Evolutionary conservation across 2,113 vertebrate genomes (phyloP).

Genomic region (human (Homo sapiens)): GRCh38 chr16:80148001-80148500

Average conservation of each 20-base stretch:
- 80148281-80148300: neutral
- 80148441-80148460: neutral
- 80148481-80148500: neutral
- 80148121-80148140: neutral
- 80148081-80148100: neutral
- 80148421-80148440: neutral
- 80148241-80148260: neutral
- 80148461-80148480: neutral
- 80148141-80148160: neutral
- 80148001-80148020: neutral
- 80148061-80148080: neutral
- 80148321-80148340: neutral
- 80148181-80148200: slow-evolving; percentile 19
- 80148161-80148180: neutral
- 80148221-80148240: neutral
- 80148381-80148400: neutral
- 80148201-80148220: neutral
- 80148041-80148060: neutral
- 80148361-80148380: neutral
- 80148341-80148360: neutral
- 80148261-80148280: neutral
- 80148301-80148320: neutral
- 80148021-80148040: neutral
- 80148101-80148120: neutral
- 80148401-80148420: neutral